These are phyloP conservation scores for Lymantria dispar DNA, from an alignment of 2,888 invertebrate genomes.

Conservation along the genomic window DNA sequence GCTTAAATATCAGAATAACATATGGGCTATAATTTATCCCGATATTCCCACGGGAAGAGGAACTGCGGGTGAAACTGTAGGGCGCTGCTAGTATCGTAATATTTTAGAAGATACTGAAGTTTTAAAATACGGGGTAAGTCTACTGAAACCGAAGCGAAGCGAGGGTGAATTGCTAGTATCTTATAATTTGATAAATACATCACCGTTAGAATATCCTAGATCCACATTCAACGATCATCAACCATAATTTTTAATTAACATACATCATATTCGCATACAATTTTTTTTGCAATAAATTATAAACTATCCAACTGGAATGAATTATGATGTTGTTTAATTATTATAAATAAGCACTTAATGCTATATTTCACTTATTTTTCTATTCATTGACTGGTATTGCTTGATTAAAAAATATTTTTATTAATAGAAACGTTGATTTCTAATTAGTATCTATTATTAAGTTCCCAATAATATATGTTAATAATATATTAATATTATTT, in stretches of 20 bases:
- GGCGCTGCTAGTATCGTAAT: too few species aligned
- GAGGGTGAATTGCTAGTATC: too few species aligned
- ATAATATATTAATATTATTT: too few species aligned
- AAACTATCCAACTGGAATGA: conserved; percentile 5
- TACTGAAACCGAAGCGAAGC: too few species aligned
- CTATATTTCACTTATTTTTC: neutral
- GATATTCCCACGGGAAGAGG: too few species aligned
- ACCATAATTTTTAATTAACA: conserved; percentile 14
- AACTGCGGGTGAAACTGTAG: too few species aligned
- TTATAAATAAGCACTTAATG: conserved; percentile 5
- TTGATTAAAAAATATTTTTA: neutral
- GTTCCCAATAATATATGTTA: too few species aligned
- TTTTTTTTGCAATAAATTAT: conserved; percentile 10
- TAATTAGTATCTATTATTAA: neutral
- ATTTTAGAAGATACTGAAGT: too few species aligned
- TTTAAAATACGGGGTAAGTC: too few species aligned
- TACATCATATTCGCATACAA: conserved; percentile 10
- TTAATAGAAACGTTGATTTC: neutral
- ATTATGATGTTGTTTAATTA: conserved; percentile 1
- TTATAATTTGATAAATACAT: too few species aligned
- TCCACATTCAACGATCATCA: conserved; percentile 13
- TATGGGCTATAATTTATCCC: too few species aligned
- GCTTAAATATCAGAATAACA: too few species aligned
- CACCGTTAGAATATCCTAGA: conserved; percentile 13
- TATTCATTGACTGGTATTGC: neutral